These are phyloP conservation scores for Passer domesticus DNA, from an alignment of 2,113 vertebrate species.

Conservation along the genomic window DNA sequence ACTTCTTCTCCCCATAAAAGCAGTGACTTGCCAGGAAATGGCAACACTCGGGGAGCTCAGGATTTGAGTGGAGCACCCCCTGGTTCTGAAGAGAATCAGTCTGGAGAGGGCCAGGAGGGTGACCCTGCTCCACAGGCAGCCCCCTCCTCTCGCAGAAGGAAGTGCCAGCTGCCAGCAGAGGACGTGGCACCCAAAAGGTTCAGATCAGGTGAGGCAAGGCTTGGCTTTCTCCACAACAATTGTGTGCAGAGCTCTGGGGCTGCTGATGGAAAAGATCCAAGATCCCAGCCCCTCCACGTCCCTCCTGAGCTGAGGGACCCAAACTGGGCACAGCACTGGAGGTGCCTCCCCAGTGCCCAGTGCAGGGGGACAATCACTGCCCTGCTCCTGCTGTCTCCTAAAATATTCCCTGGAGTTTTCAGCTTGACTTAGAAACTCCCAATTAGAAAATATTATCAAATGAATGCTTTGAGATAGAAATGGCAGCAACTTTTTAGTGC, in stretches of 20 bases:
- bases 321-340: not conserved
- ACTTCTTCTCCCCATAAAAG: not conserved
- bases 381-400: not conserved
- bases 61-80: not conserved
- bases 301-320: not conserved
- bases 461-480: not conserved
- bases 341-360: not conserved
- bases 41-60: not conserved
- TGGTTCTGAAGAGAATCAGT: not conserved
- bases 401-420: not conserved
- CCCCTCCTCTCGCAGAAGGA: not conserved
- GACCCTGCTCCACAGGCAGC: not conserved
- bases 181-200: not conserved
- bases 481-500: not conserved
- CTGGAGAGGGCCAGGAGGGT: not conserved
- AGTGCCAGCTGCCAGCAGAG: not conserved
- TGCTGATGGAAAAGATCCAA: not conserved
- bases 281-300: not conserved
- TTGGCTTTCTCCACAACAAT: not conserved
- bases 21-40: not conserved
- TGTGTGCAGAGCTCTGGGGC: not conserved
- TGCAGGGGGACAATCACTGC: not conserved
- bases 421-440: not conserved
- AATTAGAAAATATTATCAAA: not conserved
- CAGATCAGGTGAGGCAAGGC: slow-evolving; percentile 52